These are phyloP conservation scores for Galemys pyrenaicus DNA, from an alignment of 2,113 vertebrate species.

Conservation along the genomic window DNA sequence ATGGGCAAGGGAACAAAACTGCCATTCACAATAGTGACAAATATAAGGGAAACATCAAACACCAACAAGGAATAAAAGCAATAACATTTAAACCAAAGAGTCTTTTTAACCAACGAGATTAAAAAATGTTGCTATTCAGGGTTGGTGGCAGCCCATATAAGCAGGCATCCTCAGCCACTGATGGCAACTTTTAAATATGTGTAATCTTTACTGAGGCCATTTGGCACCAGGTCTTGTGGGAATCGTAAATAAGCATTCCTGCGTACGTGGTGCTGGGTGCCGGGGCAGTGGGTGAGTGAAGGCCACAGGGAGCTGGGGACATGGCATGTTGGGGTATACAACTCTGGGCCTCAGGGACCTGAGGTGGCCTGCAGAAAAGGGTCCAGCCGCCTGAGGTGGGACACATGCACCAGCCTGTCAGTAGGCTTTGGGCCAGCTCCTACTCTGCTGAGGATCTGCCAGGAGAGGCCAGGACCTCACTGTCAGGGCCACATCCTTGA, in stretches of 20 bases:
- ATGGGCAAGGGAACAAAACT: neutral
- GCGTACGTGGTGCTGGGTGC: slow-evolving; percentile 77
- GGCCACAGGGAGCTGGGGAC: neutral
- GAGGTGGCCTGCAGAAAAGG: neutral
- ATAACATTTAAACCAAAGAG: neutral
- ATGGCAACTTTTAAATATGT: neutral
- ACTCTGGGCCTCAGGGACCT: neutral
- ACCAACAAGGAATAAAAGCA: neutral
- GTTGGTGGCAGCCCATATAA: neutral
- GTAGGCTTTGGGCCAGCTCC: neutral
- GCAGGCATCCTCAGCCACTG: neutral
- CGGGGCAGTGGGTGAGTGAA: neutral
- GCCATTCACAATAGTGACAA: neutral
- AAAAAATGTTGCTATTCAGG: neutral
- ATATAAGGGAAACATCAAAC: neutral
- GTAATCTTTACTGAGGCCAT: neutral
- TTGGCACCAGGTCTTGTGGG: neutral
- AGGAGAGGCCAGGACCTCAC: rapidly evolving
- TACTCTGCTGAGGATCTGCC: neutral
- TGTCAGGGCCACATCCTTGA: neutral
- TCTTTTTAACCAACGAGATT: neutral
- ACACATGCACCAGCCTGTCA: neutral
- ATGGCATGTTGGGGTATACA: neutral
- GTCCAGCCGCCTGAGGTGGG: neutral
- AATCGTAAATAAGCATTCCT: neutral